phyloP scores from a whole-genome alignment of 2,797 vertebrate genomes.

The Trichosurus vulpecula region DNA sequence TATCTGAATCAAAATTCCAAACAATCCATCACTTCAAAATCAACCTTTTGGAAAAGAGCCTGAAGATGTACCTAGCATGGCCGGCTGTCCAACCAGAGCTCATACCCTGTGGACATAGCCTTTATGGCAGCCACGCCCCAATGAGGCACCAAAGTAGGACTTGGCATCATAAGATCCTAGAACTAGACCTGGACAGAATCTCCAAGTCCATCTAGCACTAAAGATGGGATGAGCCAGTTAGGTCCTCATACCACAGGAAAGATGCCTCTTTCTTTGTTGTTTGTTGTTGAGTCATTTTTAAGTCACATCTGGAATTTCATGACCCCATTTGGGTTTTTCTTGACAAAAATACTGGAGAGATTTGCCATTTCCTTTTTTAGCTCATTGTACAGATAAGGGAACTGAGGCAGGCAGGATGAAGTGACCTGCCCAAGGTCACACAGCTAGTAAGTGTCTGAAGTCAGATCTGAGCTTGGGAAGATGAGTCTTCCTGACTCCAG shows the following conservation, averaged over 20 bases:
- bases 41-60: neutral
- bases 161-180: neutral
- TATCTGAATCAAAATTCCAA: no score
- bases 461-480: neutral
- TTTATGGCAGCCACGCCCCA: neutral
- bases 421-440: neutral
- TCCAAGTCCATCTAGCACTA: neutral
- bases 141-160: neutral
- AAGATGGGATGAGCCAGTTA: neutral
- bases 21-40: neutral
- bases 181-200: neutral
- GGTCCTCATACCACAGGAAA: neutral
- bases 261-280: neutral
- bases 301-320: neutral
- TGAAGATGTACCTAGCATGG: neutral
- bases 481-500: neutral
- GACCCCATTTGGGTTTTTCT: neutral
- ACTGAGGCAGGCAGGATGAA: neutral
- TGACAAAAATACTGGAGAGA: neutral
- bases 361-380: neutral
- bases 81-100: neutral
- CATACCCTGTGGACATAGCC: neutral
- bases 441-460: neutral
- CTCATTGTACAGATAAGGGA: neutral
- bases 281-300: neutral